A percentile compares a stretch with the other conserved stretches of the same genome.
These are phyloP conservation scores for Syngnathoides biaculeatus DNA, from an alignment of 2,113 vertebrate genomes.

Conservation along the genomic window DNA sequence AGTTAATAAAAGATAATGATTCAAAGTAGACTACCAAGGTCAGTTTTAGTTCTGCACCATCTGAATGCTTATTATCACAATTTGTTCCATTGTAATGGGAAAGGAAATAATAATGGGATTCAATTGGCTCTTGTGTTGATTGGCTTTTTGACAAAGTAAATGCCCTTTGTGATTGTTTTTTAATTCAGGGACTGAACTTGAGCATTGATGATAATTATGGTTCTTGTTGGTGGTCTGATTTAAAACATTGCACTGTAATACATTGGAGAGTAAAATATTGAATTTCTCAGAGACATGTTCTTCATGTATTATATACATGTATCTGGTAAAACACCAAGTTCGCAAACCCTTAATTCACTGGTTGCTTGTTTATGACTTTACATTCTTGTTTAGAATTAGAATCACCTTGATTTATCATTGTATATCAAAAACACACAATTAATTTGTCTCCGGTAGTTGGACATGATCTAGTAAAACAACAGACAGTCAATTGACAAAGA, in stretches of 20 bases:
- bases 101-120: slow-evolving; percentile 37
- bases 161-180: background rate
- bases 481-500: too few relatives aligned
- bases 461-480: too few relatives aligned
- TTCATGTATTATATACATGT: background rate
- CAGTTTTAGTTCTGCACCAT: slow-evolving; percentile 7
- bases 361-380: background rate
- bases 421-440: too few relatives aligned
- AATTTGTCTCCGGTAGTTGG: too few relatives aligned
- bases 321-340: background rate
- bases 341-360: background rate
- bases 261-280: background rate
- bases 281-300: background rate
- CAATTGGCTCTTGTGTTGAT: slow-evolving; percentile 15
- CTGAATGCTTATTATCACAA: slow-evolving; percentile 35
- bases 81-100: slow-evolving; percentile 16
- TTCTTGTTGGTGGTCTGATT: background rate
- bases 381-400: too few relatives aligned
- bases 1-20: slow-evolving; percentile 36
- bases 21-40: slow-evolving; percentile 31
- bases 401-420: too few relatives aligned
- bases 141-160: slow-evolving; percentile 20
- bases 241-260: background rate
- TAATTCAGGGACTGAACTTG: slow-evolving; percentile 8
- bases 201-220: slow-evolving; percentile 31